These are phyloP conservation scores for Acromyrmex charruanus DNA, from an alignment of 1,140 invertebrate species.

Conservation along the genomic window DNA sequence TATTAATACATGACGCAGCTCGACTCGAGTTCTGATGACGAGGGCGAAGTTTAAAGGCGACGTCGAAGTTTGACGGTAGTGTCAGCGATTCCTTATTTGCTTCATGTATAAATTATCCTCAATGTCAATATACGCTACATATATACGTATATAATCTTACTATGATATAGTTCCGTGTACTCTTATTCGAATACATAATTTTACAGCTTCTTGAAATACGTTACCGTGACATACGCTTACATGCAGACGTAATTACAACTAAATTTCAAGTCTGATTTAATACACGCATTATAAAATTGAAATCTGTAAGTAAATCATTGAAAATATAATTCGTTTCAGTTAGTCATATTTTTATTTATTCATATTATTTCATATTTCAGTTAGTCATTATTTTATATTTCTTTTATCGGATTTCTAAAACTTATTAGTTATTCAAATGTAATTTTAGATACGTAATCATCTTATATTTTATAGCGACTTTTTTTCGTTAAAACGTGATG, in stretches of 20 bases:
- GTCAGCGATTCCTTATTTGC: constrained; percentile 18
- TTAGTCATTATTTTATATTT: background rate
- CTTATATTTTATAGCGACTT: background rate
- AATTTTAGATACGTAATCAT: background rate
- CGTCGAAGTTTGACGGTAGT: constrained; percentile 4
- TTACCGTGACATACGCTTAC: background rate
- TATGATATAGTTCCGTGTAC: background rate
- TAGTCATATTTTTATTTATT: background rate
- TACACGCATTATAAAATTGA: background rate
- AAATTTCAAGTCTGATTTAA: background rate
- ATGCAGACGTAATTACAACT: too few species aligned
- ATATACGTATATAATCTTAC: background rate
- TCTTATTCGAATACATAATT: constrained; percentile 37
- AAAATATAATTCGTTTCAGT: background rate
- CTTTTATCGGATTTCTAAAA: background rate
- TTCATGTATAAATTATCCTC: constrained; percentile 27
- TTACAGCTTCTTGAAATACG: constrained; percentile 26
- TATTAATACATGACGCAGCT: background rate
- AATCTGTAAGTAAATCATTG: background rate
- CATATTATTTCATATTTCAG: too few species aligned
- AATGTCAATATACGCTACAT: background rate
- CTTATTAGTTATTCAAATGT: background rate
- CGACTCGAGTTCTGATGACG: background rate
- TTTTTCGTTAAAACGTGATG: background rate
- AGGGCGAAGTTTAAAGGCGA: constrained; percentile 4